Percentiles rank a stretch among this genome's conserved stretches.
Conservation (phyloP, 2,113 vertebrate species). For the Phoxinus phoxinus region DNA sequence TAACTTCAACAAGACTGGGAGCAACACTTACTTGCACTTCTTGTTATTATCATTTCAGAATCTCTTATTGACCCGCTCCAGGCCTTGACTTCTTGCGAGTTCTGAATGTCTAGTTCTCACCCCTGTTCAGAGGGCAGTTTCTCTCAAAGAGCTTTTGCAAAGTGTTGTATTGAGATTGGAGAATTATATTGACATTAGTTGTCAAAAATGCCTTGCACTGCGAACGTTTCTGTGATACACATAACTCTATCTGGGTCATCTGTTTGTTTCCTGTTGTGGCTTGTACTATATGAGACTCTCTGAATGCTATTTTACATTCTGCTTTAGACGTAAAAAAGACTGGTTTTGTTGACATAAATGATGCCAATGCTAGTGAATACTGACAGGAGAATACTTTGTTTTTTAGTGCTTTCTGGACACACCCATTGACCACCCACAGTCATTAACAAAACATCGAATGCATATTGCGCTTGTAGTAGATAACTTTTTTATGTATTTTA, state of each 20-base stretch:
- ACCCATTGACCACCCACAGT: background rate
- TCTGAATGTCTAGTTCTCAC: background rate
- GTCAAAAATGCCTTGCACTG: background rate
- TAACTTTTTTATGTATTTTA: background rate
- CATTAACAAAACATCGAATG: background rate
- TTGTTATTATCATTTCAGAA: background rate
- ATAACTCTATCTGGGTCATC: constrained; percentile 5
- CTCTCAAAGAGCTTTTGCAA: background rate
- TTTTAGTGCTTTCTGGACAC: background rate
- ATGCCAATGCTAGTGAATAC: background rate
- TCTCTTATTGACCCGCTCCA: background rate
- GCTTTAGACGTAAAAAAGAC: background rate
- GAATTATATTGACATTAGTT: background rate
- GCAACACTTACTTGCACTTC: background rate
- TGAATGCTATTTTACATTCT: background rate
- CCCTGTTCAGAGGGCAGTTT: background rate
- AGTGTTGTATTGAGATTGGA: background rate
- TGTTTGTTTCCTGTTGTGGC: background rate
- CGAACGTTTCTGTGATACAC: background rate
- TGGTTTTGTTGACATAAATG: background rate
- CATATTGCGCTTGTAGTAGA: background rate
- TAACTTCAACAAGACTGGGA: background rate
- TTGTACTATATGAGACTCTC: background rate
- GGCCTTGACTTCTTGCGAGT: background rate
- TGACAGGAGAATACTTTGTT: background rate